These are phyloP conservation scores for Galerucella pusilla DNA, from an alignment of 2,888 invertebrate genomes.

Conservation along the genomic window DNA sequence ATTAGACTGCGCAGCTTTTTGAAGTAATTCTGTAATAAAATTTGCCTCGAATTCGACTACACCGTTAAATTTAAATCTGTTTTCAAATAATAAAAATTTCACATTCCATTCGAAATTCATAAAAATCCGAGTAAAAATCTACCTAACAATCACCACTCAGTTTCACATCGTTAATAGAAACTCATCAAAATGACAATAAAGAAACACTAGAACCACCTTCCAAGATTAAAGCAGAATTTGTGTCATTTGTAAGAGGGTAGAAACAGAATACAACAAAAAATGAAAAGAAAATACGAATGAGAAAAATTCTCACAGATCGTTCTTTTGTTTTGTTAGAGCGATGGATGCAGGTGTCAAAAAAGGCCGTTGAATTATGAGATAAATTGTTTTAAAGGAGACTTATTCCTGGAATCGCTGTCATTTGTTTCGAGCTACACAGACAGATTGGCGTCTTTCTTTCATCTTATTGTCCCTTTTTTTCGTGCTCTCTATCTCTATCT, in stretches of 20 bases:
- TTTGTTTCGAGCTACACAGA: conserved; percentile 47
- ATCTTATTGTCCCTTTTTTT: conserved; percentile 19
- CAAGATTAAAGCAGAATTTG: conserved; percentile 5
- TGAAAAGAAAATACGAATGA: conserved; percentile 12
- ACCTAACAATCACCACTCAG: neutral
- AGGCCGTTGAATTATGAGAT: conserved; percentile 48
- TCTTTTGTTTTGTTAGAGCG: conserved; percentile 40
- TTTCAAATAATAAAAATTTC: neutral
- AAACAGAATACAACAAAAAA: conserved; percentile 14
- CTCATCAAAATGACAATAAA: conserved; percentile 26
- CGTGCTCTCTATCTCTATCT: conserved; percentile 8
- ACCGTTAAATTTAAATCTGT: too few relatives aligned
- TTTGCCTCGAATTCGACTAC: too few relatives aligned
- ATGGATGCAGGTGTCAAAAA: conserved; percentile 50
- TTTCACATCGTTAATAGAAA: conserved; percentile 30
- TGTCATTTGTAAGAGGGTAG: conserved; percentile 39
- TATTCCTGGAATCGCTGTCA: conserved; percentile 49
- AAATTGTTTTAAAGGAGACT: conserved; percentile 52
- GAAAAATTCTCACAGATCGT: conserved; percentile 38
- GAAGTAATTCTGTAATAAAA: too few relatives aligned
- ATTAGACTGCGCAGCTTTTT: too few relatives aligned
- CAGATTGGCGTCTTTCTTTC: conserved; percentile 43
- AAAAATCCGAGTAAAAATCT: too few relatives aligned
- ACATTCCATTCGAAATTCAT: neutral
- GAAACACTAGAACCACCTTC: conserved; percentile 7